phyloP scores from a whole-genome alignment of 2,797 vertebrate species.

The Enteromius radiatus region DNA sequence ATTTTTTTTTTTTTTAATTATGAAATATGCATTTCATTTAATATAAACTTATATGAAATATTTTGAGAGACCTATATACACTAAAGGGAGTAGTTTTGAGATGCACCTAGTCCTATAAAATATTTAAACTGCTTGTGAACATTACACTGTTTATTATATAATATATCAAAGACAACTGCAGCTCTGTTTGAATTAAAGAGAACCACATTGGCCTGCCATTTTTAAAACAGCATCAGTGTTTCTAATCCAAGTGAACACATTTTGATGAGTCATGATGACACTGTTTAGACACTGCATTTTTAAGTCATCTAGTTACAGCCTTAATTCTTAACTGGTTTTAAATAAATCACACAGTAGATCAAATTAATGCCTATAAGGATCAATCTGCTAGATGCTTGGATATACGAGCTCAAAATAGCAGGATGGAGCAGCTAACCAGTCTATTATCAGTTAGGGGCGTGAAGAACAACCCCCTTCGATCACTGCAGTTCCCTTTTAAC shows the following conservation, averaged over 20 bases:
- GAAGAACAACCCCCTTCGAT: not conserved
- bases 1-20: too few relatives aligned
- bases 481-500: not conserved
- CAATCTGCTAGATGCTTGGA: constrained; percentile 3
- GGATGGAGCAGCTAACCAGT: not conserved
- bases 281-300: not conserved
- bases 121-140: not conserved
- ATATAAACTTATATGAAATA: too few relatives aligned
- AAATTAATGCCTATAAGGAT: not conserved
- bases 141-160: not conserved
- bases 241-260: not conserved
- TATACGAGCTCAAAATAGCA: constrained; percentile 28
- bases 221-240: not conserved
- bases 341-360: constrained; percentile 3
- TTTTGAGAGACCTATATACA: too few relatives aligned
- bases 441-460: constrained; percentile 2
- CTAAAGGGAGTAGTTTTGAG: not conserved
- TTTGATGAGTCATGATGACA: constrained; percentile 16
- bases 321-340: not conserved
- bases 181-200: not conserved
- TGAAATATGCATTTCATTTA: too few relatives aligned
- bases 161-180: not conserved
- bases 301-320: not conserved
- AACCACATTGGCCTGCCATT: not conserved
- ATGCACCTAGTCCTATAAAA: not conserved